Conservation (phyloP, 2,113 vertebrate genomes). For the Geococcyx californianus region DNA sequence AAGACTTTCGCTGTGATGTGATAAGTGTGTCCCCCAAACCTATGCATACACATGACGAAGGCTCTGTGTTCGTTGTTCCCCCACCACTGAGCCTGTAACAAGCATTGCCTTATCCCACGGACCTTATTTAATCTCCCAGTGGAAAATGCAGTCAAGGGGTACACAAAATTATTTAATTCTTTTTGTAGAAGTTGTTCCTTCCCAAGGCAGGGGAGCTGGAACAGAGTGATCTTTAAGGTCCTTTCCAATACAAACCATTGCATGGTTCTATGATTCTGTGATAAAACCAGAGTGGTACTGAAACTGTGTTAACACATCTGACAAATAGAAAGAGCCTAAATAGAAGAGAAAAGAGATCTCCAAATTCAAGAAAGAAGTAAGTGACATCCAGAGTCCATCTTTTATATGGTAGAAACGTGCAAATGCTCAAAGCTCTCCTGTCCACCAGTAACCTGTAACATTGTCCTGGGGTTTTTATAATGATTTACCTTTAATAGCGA, state of each 20-base stretch:
- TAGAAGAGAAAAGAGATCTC: not conserved
- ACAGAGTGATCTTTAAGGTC: no score
- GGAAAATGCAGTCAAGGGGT: not conserved
- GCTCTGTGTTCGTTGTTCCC: not conserved
- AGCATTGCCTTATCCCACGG: not conserved
- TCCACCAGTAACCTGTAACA: not conserved
- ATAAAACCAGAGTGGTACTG: not conserved
- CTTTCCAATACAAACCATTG: no score
- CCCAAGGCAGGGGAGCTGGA: no score
- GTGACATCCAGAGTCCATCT: not conserved
- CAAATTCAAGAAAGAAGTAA: not conserved
- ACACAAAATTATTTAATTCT: not conserved
- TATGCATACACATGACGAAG: not conserved
- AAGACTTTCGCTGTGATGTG: not conserved
- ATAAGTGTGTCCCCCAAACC: not conserved
- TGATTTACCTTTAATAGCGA: not conserved
- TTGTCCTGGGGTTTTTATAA: not conserved
- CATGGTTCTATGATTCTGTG: no score
- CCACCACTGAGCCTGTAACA: not conserved
- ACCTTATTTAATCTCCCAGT: not conserved
- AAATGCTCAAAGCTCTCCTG: not conserved
- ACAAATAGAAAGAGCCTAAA: not conserved
- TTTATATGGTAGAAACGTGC: not conserved
- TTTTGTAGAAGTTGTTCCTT: no score
- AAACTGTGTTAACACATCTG: not conserved